Conservation (phyloP, 1,140 invertebrate species). For the Drosophila varians region DNA sequence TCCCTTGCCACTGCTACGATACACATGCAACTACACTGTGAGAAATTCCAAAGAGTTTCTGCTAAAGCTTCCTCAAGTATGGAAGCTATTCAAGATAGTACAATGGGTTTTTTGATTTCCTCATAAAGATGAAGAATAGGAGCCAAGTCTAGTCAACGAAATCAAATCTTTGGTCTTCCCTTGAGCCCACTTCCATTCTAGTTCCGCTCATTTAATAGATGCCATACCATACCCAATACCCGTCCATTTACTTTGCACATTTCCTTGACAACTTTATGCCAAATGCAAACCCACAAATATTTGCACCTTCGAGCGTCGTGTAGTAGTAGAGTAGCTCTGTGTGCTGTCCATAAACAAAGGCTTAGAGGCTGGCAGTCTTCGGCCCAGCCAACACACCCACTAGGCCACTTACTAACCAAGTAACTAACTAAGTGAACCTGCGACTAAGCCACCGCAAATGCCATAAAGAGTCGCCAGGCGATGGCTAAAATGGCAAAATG, state of each 20-base stretch:
- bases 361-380: constrained; percentile 40
- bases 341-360: constrained; percentile 24
- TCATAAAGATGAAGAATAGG: too few species aligned
- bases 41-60: too few species aligned
- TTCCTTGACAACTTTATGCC: constrained; percentile 30
- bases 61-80: too few species aligned
- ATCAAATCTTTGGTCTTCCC: not conserved
- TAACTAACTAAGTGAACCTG: constrained; percentile 2
- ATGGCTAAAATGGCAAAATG: constrained; percentile 65
- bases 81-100: too few species aligned
- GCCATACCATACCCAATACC: not conserved
- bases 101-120: too few species aligned
- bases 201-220: not conserved
- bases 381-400: constrained; percentile 21
- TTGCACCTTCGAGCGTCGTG: constrained; percentile 29
- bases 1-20: not conserved
- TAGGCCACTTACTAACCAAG: constrained; percentile 8
- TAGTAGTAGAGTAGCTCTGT: constrained; percentile 6
- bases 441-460: constrained; percentile 30
- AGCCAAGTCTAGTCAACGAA: too few species aligned
- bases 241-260: constrained; percentile 21
- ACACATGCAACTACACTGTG: not conserved
- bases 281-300: constrained; percentile 29
- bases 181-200: not conserved
- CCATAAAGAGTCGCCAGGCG: constrained; percentile 62